Base-by-base conservation (phyloP, 2,888 invertebrate species). In the Drosophila tripunctata region DNA sequence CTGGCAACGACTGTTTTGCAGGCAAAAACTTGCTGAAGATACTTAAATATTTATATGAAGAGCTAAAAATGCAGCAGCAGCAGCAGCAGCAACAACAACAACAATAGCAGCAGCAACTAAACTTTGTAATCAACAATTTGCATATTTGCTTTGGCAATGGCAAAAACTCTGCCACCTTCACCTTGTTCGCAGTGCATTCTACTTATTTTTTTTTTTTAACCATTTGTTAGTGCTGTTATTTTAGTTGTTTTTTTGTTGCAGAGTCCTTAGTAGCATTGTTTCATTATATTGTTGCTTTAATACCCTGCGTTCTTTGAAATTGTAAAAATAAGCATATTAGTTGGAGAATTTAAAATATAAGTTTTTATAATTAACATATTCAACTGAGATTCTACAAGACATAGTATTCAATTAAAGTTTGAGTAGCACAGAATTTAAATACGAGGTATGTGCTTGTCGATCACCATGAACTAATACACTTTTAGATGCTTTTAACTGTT, bases 71-170 rank as follows among this genome's bases (percentile, higher is more conserved):
- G 10, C 7, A 31, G n/a, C 15, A 30, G 15, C 14, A 60, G 6
- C 56, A 38, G 10, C 45, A 36, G 8, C 17, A 41, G 35, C 17
- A 41, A 14, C 21, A 35, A 10, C 47, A 43, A 24, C 24, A 61
- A n/a, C 27, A 40, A 7, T 14, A 48, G 27, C 14, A 56, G 30
- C 55, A 61, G 58, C 74, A 71, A 74, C 78, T 67, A 74, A 83
- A 86, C 66, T 83, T 86, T 83, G 86, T 83, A 86, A 84, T 84
- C 86, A 84, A 86, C 84, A 84, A 84, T 84, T 84, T 84, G 84
- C 84, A 84, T 84, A 86, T 86, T 84, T 86, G 80, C 78, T 84
- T 75, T 85, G 70, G 82, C 77, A 83, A 66, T 67, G 68, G 67
- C 76, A 75, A 72, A 76, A 81, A 72, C 77, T 68, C 67, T 67